Conservation (phyloP, 2,113 vertebrate genomes). For the Oreochromis spilurus region DNA sequence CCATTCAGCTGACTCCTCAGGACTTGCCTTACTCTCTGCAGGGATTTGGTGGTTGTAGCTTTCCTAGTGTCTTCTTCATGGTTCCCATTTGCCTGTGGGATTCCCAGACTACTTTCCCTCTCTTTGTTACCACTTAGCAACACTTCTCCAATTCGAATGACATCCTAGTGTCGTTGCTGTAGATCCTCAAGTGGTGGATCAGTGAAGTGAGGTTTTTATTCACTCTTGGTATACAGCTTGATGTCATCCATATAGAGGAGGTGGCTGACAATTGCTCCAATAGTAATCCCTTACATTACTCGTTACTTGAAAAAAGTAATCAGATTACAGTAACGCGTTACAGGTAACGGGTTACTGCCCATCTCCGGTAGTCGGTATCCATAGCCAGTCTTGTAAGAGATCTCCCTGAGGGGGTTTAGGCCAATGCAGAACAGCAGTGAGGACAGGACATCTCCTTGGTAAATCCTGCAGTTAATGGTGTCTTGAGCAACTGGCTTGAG, state of each 20-base stretch:
- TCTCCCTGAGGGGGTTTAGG: neutral
- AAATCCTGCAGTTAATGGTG: neutral
- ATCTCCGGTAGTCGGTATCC: neutral
- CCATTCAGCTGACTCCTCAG: neutral
- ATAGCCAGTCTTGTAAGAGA: neutral
- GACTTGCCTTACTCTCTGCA: neutral
- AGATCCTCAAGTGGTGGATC: neutral
- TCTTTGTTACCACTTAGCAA: neutral
- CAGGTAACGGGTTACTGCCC: no score
- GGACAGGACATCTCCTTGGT: neutral
- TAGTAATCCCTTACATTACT: no score
- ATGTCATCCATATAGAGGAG: neutral
- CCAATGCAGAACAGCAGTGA: neutral
- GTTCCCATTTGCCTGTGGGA: neutral
- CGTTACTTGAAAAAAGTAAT: no score
- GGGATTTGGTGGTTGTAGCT: neutral
- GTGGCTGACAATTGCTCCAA: neutral
- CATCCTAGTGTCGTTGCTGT: neutral
- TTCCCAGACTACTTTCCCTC: neutral
- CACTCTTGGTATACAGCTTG: neutral
- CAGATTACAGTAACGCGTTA: no score
- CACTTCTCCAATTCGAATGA: neutral
- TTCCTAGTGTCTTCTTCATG: neutral
- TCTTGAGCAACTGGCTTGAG: neutral
- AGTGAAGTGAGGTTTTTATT: neutral